Base-by-base conservation (phyloP, 2,797 vertebrate species). In the Hoplostethus mediterraneus region DNA sequence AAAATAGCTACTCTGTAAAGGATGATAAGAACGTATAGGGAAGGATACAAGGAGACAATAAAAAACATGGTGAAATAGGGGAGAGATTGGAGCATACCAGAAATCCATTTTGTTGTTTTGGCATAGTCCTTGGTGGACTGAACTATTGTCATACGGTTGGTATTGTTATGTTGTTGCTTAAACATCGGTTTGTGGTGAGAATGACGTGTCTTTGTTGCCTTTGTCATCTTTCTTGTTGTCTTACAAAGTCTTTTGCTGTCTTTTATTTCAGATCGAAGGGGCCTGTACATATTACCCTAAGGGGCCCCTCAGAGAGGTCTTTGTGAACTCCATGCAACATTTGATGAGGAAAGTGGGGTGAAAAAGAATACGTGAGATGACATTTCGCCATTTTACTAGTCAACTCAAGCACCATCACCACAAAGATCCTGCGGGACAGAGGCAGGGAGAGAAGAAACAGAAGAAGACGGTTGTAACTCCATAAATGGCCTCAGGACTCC, bases 401-500 rank as follows among this genome's bases (percentile, higher is more conserved):
- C 84, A 79, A 30, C 48, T 78, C 42, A 83, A 82, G 57, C 79
- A 69, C 61, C 14, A 38, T 64, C 42, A 11, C 73, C 28, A 9
- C 16, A 52, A 40, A 78, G 48, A 80, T 36, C 56, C 53, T 66
- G 36, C 74, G 57, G 47, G 76, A 33, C 48, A 65, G 9, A 52
- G 49, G 28, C 25, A 68, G 25, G 36, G 30, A 69, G 10, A 40
- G 17, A 79, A 71, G 3, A 70, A n/a, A 42, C 25, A 60, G 44
- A 31, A 52, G 48, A 65, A 57, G 60, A 53, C n/a, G 44, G 42
- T 71, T 73, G 12, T 71, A 68, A 81, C 57, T 74, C 61, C 38
- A 76, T 89, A 86, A 79, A 95, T 95, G 92, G 92, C 90, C 86
- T 85, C 72, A 71, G 75, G 55, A 81, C 25, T 69, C 63, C 53